phyloP scores from a whole-genome alignment of 2,113 vertebrate genomes.

The Echinops telfairi region DNA sequence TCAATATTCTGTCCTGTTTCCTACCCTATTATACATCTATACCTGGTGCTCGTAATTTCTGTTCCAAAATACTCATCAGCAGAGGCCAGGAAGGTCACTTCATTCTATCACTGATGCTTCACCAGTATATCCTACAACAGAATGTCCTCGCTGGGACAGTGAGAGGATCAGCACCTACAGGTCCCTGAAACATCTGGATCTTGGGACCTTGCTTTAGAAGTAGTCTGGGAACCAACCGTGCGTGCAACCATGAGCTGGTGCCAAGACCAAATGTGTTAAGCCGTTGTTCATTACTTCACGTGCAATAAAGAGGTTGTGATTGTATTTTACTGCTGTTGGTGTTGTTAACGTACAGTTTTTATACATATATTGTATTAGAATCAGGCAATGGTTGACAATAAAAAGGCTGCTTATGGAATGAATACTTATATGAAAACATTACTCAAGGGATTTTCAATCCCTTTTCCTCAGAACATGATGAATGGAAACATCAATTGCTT shows the following conservation, averaged over 20 bases:
- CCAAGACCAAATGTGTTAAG: not conserved
- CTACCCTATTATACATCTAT: not conserved
- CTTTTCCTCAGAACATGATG: slow-evolving; percentile 84
- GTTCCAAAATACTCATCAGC: not conserved
- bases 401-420: slow-evolving; percentile 88
- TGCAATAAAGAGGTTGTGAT: not conserved
- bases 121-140: not conserved
- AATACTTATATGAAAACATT: slow-evolving; percentile 88
- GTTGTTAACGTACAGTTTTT: slow-evolving; percentile 88
- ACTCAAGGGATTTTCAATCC: slow-evolving; percentile 88
- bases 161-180: not conserved
- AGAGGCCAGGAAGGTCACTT: not conserved
- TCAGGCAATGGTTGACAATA: slow-evolving; percentile 89
- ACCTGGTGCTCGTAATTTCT: not conserved
- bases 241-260: not conserved
- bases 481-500: slow-evolving; percentile 86
- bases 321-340: not conserved
- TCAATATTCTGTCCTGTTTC: not conserved
- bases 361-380: slow-evolving; percentile 91
- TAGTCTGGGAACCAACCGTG: not conserved
- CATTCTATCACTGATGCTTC: not conserved
- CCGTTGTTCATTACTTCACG: not conserved
- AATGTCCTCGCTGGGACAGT: not conserved
- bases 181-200: not conserved
- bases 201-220: not conserved